phyloP scores from a whole-genome alignment of 2,888 invertebrate species.

The Polylopha cassiicola region DNA sequence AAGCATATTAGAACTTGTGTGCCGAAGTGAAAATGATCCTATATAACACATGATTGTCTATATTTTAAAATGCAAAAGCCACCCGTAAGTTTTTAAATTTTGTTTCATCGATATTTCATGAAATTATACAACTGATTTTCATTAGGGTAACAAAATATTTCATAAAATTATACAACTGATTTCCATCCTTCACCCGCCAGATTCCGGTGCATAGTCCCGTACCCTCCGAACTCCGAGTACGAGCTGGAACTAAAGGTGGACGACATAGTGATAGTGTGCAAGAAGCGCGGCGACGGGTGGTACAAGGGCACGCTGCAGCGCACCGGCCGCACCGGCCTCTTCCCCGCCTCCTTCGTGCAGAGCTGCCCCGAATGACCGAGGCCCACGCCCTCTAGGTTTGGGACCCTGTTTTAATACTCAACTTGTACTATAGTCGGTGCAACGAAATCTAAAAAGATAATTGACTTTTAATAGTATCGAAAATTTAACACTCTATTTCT shows the following conservation, averaged over 20 bases:
- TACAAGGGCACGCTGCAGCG: slow-evolving; percentile 94
- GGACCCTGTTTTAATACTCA: slow-evolving; percentile 17
- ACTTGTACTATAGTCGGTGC: background rate
- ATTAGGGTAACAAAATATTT: too few species aligned
- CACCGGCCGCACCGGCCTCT: slow-evolving; percentile 94
- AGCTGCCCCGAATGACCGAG: slow-evolving; percentile 64
- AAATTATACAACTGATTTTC: too few species aligned
- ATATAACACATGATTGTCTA: too few species aligned
- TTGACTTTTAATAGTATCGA: too few species aligned
- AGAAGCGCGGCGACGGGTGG: slow-evolving; percentile 96
- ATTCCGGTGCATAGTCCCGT: slow-evolving; percentile 94
- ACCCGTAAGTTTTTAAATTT: too few species aligned
- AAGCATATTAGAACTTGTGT: too few species aligned
- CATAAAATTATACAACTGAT: too few species aligned
- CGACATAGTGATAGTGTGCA: slow-evolving; percentile 93
- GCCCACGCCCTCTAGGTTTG: slow-evolving; percentile 23
- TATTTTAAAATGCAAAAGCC: too few species aligned
- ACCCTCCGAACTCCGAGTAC: slow-evolving; percentile 95
- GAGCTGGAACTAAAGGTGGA: slow-evolving; percentile 93
- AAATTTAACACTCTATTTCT: too few species aligned
- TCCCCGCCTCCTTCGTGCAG: slow-evolving; percentile 96
- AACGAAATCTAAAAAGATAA: too few species aligned
- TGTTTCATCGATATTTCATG: too few species aligned
- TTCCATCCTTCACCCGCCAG: slow-evolving; percentile 54
- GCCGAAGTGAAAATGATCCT: too few species aligned